Evolutionary conservation across 1,140 invertebrate genomes (phyloP).

Genomic region (Pemphigus obesinymphae): DNA sequence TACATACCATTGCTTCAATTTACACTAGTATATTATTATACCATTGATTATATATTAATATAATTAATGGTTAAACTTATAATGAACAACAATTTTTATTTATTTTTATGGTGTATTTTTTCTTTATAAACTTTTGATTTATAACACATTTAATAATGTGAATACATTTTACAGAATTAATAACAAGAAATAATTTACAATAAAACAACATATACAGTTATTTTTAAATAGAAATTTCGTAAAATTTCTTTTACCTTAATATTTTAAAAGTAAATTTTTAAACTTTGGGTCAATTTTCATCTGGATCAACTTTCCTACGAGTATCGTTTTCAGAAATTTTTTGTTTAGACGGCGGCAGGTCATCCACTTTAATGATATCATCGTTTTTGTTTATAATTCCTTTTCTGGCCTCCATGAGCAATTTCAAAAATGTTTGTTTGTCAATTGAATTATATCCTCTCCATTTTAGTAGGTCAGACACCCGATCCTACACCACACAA

Average conservation of each 20-base stretch:
- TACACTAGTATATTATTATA: too few species aligned
- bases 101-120: neutral
- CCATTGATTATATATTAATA: too few species aligned
- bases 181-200: conserved; percentile 39
- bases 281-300: conserved; percentile 19
- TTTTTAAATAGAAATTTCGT: neutral
- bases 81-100: conserved; percentile 5
- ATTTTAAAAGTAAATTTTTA: neutral
- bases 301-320: conserved; percentile 40
- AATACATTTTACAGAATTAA: conserved; percentile 24
- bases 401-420: conserved; percentile 15
- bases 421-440: conserved; percentile 38
- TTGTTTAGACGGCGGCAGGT: conserved; percentile 29
- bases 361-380: conserved; percentile 41
- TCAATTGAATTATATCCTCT: conserved; percentile 26
- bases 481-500: conserved; percentile 38
- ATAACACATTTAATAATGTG: conserved; percentile 24
- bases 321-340: conserved; percentile 40
- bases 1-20: too few species aligned
- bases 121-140: conserved; percentile 3
- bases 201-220: conserved; percentile 5
- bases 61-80: neutral
- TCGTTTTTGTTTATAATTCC: conserved; percentile 16
- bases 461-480: conserved; percentile 37
- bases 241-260: neutral